Evolutionary conservation across 2,113 vertebrate genomes (phyloP), one percentile per base, ranked within the genome.

Genomic region (Megalops atlanticus): DNA sequence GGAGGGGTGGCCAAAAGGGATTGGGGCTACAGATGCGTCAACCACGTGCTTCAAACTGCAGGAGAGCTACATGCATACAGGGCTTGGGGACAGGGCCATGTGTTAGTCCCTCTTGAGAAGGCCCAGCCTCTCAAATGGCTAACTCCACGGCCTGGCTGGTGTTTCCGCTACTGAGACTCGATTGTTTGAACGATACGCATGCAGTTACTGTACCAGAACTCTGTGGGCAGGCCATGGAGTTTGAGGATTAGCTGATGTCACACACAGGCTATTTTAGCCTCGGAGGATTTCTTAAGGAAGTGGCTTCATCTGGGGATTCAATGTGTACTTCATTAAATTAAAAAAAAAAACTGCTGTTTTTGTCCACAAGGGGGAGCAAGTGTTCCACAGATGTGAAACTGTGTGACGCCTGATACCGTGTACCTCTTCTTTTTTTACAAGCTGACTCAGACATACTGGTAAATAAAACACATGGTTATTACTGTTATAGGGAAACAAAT

Each of bases 361-460:
- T 84, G 80, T 85, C 89, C 93, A 93, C 93, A 89, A 90, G 92
- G 88, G 89, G 92, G 92, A 84, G 84, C 87, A 90, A 87, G 88
- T 88, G 88, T 92, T 88, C 86, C 87, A 91, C 88, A 92, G 86
- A 89, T 91, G 89, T 85, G 86, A 84, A 90, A 88, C 36, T 90
- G 88, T 36, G 83, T 64, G 76, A 79, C 54, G 79, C 77, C 70
- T 73, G 81, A 33, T 74, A 92, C 92, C 90, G n/a, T n/a, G n/a
- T n/a, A 91, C 89, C 90, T 89, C 94, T 94, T 92, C 93, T 94
- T 93, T 92, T 93, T 94, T 94, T 94, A 87, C 94, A 95, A 86
- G 91, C 86, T 91, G 91, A 87, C 90, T 95, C 87, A 92, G 84
- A 87, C 87, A 86, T 91, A 92, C 92, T 92, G 89, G 92, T 92